phyloP scores from a whole-genome alignment of 2,113 vertebrate species.

The Hemiscyllium ocellatum region DNA sequence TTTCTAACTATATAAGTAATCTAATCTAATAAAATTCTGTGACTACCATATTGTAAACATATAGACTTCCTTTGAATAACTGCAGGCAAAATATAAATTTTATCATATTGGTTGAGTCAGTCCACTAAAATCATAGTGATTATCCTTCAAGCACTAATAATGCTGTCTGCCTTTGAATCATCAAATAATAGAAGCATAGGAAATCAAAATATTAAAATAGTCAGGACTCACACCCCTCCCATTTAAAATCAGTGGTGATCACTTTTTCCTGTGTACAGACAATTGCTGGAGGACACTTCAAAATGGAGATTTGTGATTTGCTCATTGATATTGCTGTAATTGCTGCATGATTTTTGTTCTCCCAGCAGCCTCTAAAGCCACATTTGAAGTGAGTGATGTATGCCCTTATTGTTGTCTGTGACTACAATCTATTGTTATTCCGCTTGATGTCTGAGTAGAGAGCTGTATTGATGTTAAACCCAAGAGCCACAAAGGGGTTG shows the following conservation, averaged over 20 bases:
- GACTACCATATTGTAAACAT: too few relatives aligned
- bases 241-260: background rate
- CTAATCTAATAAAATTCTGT: too few relatives aligned
- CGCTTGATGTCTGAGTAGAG: background rate
- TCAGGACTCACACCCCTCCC: background rate
- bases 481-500: background rate
- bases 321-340: background rate
- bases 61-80: too few relatives aligned
- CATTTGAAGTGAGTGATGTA: background rate
- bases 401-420: background rate
- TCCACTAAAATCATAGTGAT: background rate
- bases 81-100: background rate
- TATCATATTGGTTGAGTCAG: background rate
- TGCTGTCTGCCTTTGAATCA: background rate
- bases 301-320: background rate
- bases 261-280: background rate
- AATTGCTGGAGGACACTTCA: background rate
- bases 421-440: background rate
- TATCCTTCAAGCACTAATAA: background rate
- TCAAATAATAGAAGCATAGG: background rate
- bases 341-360: background rate
- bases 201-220: background rate
- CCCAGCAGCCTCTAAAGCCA: background rate
- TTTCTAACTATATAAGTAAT: too few relatives aligned
- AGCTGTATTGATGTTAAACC: background rate